Evolutionary conservation across 1,140 invertebrate genomes (phyloP), one percentile per base, ranked within the genome.

Genomic region (Euschistus heros): DNA sequence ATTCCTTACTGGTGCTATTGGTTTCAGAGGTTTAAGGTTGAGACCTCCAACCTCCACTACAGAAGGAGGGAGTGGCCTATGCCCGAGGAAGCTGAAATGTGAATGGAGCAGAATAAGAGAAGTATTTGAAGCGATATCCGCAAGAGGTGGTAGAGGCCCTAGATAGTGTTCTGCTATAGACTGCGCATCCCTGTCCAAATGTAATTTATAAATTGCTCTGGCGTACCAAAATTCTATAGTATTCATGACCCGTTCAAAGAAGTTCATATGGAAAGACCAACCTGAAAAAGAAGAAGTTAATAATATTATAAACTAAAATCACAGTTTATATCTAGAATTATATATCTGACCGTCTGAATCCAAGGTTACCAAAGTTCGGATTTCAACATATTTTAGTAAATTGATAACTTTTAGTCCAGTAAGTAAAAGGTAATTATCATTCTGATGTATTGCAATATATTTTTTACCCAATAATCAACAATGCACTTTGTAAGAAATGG

Each of bases 1-100:
- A 37, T 30, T 13, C 13, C 33, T 37, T 37, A 37, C 33, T 10
- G 33, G 33, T n/a, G 80, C 77, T 66, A 86, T 69, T 15, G 76
- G 74, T 66, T 84, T 80, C 0, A 80, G 69, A 66, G 81, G 72
- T 57, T 73, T 73, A 18, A 77, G 72, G 69, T 79, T 76, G 37
- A 78, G 68, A n/a, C 77, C 77, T 15, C 74, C 77, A 17, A 79
- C 71, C 70, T 78, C 75, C 17, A 79, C 67, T 3, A 77, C 62
- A 46, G 73, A 71, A 2, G 76, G 75, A 14, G 70, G 57, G 8
- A 72, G 68, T 0, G 77, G 76, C 60, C 74, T 68, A 8, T 73
- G 66, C 26, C 71, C 68, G 42, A 66, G 71, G 0, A 79, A 33
- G 2, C 71, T 71, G 57, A 69, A 73, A 68, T 79, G 73, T 13